Evolutionary conservation across 2,113 vertebrate genomes (phyloP), one percentile per base, ranked within the genome.

Genomic region (Micromys minutus): DNA sequence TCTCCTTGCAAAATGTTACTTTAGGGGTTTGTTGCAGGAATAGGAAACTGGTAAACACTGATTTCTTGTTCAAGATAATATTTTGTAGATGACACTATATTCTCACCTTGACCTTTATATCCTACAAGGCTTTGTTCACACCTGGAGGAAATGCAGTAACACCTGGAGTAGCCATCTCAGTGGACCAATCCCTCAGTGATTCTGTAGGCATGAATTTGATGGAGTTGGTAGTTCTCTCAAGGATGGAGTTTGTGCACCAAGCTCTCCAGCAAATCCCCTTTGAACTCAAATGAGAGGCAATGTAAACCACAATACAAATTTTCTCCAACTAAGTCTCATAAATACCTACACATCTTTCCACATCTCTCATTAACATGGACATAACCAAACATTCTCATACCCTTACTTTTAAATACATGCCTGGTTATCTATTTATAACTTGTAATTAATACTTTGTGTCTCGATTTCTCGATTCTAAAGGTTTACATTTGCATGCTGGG

Each of bases 271-370:
- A 22, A 39, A 79, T 63, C 42, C 29, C 47, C 26, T 85, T 36
- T 87, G 57, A 92, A 74, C 45, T 57, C 50, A 4, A 90, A 29
- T 61, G 24, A 94, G 45, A 95, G 86, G 72, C n/a, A 87, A 67
- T 22, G 34, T 31, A 77, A 94, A 52, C 95, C 50, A 52, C 31
- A 92, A n/a, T 84, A 71, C 4, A 72, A n/a, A 45, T 61, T 84
- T 84, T 85, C 29, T 52, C 80, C 42, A 50, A 87, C 12, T 89
- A 67, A 17, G n/a, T 39, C 19, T 90, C 50, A 24, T 61, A 93
- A 96, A 76, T 75, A 91, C 34, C 81, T 81, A n/a, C 5, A 88
- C 63, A 76, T 55, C 22, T 19, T 91, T 87, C 94, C 50, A 17
- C 45, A 79, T 83, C 57, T 19, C 24, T 94, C 8, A 3, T 89